Conservation (phyloP, 30 jellyfish, hydroid and myxozoan species). For the Aurelia aurita region DNA sequence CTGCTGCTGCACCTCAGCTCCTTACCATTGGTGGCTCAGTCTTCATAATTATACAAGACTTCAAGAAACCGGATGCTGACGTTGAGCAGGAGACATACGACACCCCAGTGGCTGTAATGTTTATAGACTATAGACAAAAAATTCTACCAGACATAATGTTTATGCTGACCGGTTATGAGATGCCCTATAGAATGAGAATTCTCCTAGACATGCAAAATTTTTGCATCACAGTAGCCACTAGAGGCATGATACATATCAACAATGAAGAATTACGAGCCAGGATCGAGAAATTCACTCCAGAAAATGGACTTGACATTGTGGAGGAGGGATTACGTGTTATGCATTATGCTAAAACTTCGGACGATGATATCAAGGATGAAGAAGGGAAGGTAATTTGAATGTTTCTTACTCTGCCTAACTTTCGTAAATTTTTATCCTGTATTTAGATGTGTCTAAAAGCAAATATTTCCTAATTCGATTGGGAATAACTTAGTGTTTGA, state of each 20-base stretch:
- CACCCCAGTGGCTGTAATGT: slow-evolving; percentile 13
- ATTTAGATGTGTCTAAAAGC: too few relatives aligned
- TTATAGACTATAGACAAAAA: background rate
- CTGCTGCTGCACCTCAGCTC: slow-evolving; percentile 16
- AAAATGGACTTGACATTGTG: background rate
- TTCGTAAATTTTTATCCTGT: background rate
- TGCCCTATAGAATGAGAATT: background rate
- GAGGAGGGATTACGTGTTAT: slow-evolving; percentile 16
- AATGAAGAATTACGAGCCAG: slow-evolving; percentile 1
- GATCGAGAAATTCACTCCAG: slow-evolving; percentile 4
- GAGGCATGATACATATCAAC: background rate
- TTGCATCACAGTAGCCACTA: slow-evolving; percentile 4
- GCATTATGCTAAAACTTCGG: background rate
- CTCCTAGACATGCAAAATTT: background rate
- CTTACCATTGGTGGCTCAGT: background rate
- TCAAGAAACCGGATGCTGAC: slow-evolving; percentile 10
- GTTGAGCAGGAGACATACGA: slow-evolving; percentile 8
- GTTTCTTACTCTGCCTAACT: background rate
- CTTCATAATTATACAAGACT: slow-evolving; percentile 17
- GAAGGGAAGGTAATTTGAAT: background rate
- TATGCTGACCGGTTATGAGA: background rate
- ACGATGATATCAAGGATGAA: background rate
- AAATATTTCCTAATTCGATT: too few relatives aligned
- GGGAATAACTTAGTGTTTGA: too few relatives aligned
- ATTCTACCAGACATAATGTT: background rate